A percentile compares a stretch with the other conserved stretches of the same genome.
phyloP scores from a whole-genome alignment of 2,888 invertebrate species.

The Aleiodes alternator region DNA sequence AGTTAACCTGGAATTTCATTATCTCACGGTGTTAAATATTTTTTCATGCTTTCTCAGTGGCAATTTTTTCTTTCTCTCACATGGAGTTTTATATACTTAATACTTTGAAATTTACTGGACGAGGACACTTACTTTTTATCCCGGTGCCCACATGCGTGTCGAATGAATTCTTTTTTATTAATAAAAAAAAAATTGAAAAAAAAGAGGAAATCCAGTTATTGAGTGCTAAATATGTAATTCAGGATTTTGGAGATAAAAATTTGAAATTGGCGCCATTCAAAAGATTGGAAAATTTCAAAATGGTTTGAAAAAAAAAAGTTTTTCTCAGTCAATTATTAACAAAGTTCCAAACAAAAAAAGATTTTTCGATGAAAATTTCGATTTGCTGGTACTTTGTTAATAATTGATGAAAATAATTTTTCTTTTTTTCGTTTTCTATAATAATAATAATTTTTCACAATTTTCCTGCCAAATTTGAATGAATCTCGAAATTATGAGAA shows the following conservation, averaged over 20 bases:
- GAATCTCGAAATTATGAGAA: background rate
- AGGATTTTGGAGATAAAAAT: background rate
- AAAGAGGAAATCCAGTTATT: constrained; percentile 21
- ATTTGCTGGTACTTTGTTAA: background rate
- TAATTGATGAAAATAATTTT: background rate
- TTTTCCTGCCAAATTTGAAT: background rate
- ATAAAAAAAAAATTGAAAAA: constrained; percentile 33
- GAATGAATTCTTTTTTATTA: constrained; percentile 30
- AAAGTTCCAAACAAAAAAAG: constrained; percentile 3
- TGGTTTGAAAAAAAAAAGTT: constrained; percentile 1
- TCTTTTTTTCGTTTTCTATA: too few species aligned
- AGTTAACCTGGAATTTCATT: constrained; percentile 35
- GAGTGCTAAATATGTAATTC: background rate
- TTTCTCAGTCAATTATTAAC: too few species aligned
- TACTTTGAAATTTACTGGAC: constrained; percentile 14
- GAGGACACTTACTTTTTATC: constrained; percentile 40
- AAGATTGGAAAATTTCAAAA: too few species aligned
- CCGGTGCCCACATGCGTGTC: constrained; percentile 49
- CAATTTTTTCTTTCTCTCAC: background rate
- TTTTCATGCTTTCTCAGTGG: background rate
- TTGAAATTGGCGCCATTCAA: too few species aligned
- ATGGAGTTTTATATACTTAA: background rate
- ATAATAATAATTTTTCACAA: too few species aligned
- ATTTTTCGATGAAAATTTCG: constrained; percentile 45
- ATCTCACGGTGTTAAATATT: constrained; percentile 16